Percentiles rank a stretch among this genome's conserved stretches.
phyloP scores from a whole-genome alignment of 2,113 vertebrate species.

The Microtus ochrogaster region DNA sequence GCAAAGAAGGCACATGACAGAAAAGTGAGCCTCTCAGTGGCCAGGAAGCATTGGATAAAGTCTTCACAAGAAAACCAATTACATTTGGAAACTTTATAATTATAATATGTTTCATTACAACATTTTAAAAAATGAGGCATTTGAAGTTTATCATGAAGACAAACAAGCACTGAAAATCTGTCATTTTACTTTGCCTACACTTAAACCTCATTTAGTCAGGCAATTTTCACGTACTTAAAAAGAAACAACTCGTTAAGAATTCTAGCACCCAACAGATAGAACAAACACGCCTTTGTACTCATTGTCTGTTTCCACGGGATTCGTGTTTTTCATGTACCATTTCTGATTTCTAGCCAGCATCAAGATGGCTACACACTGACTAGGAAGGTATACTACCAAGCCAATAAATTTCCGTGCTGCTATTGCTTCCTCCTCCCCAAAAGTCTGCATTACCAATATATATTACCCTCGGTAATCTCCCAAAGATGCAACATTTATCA shows the following conservation, averaged over 20 bases:
- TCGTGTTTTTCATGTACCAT: background rate
- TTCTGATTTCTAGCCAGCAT: background rate
- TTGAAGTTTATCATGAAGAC: background rate
- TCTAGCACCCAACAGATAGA: background rate
- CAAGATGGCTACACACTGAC: background rate
- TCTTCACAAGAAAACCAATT: background rate
- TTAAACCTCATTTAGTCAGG: background rate
- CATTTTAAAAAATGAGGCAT: background rate
- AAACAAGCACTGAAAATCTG: background rate
- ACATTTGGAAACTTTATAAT: background rate
- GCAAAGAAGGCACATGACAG: background rate
- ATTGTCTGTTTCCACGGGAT: background rate
- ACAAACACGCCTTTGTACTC: background rate
- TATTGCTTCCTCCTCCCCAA: background rate
- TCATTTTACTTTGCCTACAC: background rate
- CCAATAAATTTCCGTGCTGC: background rate
- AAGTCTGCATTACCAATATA: background rate
- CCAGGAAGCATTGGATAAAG: background rate
- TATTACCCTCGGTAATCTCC: background rate
- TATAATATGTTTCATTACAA: background rate
- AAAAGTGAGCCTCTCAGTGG: background rate
- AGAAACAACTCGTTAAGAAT: background rate
- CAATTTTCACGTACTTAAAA: background rate
- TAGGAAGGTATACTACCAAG: background rate
- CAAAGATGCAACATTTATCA: background rate